A percentile compares a stretch with the other conserved stretches of the same genome.
phyloP scores from a whole-genome alignment of 2,113 vertebrate genomes.

The Siniperca knerii region DNA sequence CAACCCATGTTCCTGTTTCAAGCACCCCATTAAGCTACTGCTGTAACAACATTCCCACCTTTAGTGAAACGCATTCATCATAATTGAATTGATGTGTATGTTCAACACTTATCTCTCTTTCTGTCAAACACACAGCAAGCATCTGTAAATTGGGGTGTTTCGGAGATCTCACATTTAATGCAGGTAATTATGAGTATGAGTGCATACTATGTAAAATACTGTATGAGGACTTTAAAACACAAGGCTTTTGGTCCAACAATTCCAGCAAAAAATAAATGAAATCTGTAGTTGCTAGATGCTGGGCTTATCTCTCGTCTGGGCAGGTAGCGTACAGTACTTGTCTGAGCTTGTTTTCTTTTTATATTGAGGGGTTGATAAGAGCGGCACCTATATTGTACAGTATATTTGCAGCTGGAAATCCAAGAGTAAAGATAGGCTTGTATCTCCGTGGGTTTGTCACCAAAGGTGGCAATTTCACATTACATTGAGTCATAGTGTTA shows the following conservation, averaged over 20 bases:
- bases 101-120: neutral
- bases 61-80: neutral
- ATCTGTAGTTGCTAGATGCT: neutral
- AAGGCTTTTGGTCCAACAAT: too few species aligned
- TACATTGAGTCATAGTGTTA: neutral
- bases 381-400: neutral
- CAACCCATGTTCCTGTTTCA: neutral
- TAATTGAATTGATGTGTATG: too few species aligned
- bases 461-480: neutral
- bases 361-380: neutral
- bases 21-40: neutral
- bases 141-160: rapidly evolving
- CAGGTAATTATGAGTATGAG: neutral
- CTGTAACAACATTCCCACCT: neutral
- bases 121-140: neutral
- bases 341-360: neutral
- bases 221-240: neutral
- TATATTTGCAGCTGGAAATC: neutral
- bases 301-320: neutral
- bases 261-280: too few species aligned
- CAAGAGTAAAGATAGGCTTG: too few species aligned
- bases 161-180: rapidly evolving
- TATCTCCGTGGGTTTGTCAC: neutral
- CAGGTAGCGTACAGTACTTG: neutral
- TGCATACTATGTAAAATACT: neutral